Evolutionary conservation across 2,888 invertebrate genomes (phyloP), one percentile per base, ranked within the genome.

Genomic region (Hirtodrosophila histrioides): DNA sequence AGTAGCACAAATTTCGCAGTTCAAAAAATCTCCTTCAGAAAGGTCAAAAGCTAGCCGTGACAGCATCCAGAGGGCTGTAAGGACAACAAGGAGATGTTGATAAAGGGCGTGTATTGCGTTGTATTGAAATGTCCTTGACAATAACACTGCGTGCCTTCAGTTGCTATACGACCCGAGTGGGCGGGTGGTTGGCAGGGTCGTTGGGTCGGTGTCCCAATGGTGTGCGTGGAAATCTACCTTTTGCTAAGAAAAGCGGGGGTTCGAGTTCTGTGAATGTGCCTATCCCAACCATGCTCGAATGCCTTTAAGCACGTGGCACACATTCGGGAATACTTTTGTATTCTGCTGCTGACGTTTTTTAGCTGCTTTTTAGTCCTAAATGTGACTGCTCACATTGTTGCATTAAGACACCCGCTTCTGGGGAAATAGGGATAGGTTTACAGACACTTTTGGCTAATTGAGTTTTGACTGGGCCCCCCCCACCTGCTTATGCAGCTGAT

Each of bases 111-210:
- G 75, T 67, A n/a, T n/a, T n/a, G n/a, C n/a, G 78, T 62, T 75
- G 57, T 78, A 69, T 84, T 81, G 75, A 81, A 80, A 78, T 85
- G 83, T 85, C 83, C 83, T 83, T 83, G 83, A 82, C 88, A 87
- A 82, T 87, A 87, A 85, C 82, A 83, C 85, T 85, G 75, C 64
- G 70, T 70, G 82, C 65, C 68, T 43, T 55, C 61, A 60, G 64
- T 62, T 60, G 56, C n/a, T n/a, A n/a, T n/a, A n/a, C n/a, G n/a
- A 8, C 4, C 7, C 3, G 31, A 31, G 7, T 8, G 49, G 5
- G 41, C 24, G 27, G 17, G 17, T 2, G 17, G 17, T 17, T 17
- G 3, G 27, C 27, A 27, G 17, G 55, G 39, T 12, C 48, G 40
- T 24, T 54, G 44, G 24, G 50, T 24, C 12, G 44, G 23, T 11